A percentile compares a stretch with the other conserved stretches of the same genome.
phyloP scores from a whole-genome alignment of 2,888 invertebrate species.

The Aleiodes testaceus region DNA sequence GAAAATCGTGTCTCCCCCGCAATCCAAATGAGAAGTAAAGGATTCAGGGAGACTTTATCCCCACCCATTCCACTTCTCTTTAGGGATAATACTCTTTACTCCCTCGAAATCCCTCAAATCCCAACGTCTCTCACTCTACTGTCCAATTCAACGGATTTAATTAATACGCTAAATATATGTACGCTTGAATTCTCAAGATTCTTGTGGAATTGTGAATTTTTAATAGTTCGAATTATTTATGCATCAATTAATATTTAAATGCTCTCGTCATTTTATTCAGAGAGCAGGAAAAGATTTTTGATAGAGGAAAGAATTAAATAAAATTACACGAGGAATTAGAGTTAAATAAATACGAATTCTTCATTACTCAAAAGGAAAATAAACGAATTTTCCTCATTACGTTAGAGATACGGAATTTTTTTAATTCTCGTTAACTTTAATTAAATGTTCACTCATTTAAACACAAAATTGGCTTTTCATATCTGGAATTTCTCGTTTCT shows the following conservation, averaged over 20 bases:
- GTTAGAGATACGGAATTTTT: too few species aligned
- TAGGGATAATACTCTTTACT: constrained; percentile 26
- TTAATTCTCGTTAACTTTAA: too few species aligned
- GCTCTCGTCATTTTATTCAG: background rate
- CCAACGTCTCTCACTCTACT: constrained; percentile 13
- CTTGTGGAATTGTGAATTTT: constrained; percentile 5
- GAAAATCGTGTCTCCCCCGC: constrained; percentile 12
- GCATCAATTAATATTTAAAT: constrained; percentile 23
- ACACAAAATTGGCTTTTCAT: too few species aligned
- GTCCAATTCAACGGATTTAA: constrained; percentile 31
- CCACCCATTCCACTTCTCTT: background rate
- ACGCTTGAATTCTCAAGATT: constrained; percentile 35
- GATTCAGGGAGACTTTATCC: constrained; percentile 12
- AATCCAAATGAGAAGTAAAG: background rate
- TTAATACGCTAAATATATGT: constrained; percentile 26
- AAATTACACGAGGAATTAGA: too few species aligned
- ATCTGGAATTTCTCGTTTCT: background rate
- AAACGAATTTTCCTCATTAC: constrained; percentile 5
- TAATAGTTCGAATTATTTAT: background rate
- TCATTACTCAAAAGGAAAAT: too few species aligned
- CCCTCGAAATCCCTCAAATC: constrained; percentile 32
- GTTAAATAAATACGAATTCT: too few species aligned
- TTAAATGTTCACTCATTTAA: too few species aligned
- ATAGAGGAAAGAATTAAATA: too few species aligned
- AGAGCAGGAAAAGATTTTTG: too few species aligned